These are phyloP conservation scores for Phengaris arion DNA, from an alignment of 2,888 invertebrate species.

Conservation along the genomic window DNA sequence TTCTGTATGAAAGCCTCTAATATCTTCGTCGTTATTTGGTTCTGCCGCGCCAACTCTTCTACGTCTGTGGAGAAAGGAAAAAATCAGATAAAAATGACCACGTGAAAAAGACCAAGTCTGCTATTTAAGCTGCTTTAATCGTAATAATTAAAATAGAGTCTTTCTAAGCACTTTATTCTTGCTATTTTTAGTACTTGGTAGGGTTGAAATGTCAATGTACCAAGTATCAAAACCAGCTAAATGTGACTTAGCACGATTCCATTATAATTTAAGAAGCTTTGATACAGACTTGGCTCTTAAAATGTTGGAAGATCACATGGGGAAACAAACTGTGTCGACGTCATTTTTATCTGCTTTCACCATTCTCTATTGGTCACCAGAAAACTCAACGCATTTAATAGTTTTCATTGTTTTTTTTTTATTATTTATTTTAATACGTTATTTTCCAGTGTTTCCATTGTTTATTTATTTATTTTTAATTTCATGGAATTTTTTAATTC, in stretches of 20 bases:
- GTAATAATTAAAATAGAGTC: no score
- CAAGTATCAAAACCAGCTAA: no score
- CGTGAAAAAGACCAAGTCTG: slow-evolving; percentile 46
- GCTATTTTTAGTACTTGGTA: no score
- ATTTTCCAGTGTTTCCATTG: no score
- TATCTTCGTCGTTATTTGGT: slow-evolving; percentile 87
- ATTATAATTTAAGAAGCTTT: not conserved
- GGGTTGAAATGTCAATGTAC: no score
- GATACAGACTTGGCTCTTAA: not conserved
- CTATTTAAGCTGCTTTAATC: no score
- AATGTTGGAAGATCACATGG: slow-evolving; percentile 40
- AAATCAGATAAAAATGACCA: slow-evolving; percentile 77
- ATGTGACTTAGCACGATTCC: not conserved
- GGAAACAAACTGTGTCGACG: slow-evolving; percentile 48
- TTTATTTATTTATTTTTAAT: no score
- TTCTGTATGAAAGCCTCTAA: slow-evolving; percentile 86
- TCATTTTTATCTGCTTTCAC: slow-evolving; percentile 78
- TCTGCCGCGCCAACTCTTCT: slow-evolving; percentile 85
- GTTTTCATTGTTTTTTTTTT: no score
- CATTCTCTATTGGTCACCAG: slow-evolving; percentile 42
- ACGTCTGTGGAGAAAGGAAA: slow-evolving; percentile 73
- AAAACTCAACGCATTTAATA: not conserved
- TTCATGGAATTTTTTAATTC: no score
- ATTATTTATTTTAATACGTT: no score
- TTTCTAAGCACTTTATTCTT: no score